Evolutionary conservation across 2,888 invertebrate species (phyloP).

Genomic region (Melieria omissa): DNA sequence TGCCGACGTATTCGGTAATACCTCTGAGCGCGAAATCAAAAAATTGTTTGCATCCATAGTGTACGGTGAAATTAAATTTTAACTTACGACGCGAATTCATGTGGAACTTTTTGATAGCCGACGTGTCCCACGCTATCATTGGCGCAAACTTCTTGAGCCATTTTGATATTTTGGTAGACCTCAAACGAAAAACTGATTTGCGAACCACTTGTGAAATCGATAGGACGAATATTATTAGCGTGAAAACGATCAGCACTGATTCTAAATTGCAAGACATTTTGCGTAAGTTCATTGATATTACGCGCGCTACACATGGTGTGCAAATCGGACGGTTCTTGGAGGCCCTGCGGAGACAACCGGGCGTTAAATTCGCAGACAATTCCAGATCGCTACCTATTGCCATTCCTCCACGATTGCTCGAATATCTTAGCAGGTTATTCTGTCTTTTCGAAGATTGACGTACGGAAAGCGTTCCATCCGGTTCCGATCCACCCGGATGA

Average conservation of each 20-base stretch:
- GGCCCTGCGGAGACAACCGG: conserved; percentile 42
- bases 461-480: conserved; percentile 32
- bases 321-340: conserved; percentile 41
- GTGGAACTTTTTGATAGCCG: conserved; percentile 29
- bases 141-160: conserved; percentile 29
- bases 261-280: conserved; percentile 21
- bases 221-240: conserved; percentile 3
- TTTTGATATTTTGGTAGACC: conserved; percentile 6
- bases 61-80: conserved; percentile 34
- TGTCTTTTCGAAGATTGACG: conserved; percentile 32
- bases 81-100: conserved; percentile 22
- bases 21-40: no score
- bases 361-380: conserved; percentile 23
- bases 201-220: conserved; percentile 18
- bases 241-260: conserved; percentile 18
- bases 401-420: conserved; percentile 14
- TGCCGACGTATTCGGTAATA: conserved; percentile 25
- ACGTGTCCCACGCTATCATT: conserved; percentile 35
- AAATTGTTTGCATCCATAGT: conserved; percentile 38
- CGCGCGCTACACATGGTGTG: conserved; percentile 51
- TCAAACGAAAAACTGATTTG: conserved; percentile 6
- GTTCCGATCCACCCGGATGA: conserved; percentile 29
- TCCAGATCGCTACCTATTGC: conserved; percentile 28
- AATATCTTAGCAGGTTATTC: conserved; percentile 17
- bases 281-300: conserved; percentile 27